A percentile compares a stretch with the other conserved stretches of the same genome.
phyloP scores from a whole-genome alignment of 2,797 vertebrate species.

The Pseudochromis fuscus region DNA sequence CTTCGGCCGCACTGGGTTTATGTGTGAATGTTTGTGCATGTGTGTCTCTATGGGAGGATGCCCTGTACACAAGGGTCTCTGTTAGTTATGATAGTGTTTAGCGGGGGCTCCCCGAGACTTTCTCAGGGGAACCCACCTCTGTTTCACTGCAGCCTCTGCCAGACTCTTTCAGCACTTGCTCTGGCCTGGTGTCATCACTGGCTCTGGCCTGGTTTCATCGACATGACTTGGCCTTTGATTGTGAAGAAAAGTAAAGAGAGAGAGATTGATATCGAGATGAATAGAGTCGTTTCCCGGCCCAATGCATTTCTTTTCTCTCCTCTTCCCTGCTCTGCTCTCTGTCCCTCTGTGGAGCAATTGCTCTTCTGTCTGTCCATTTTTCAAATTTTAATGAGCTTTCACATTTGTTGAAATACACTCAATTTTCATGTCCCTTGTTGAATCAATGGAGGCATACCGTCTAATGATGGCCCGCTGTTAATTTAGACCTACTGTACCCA shows the following conservation, averaged over 20 bases:
- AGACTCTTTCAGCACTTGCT: slow-evolving; percentile 70
- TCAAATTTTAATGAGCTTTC: slow-evolving; percentile 44
- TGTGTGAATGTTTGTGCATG: slow-evolving; percentile 50
- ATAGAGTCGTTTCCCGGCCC: slow-evolving; percentile 52
- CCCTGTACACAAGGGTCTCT: slow-evolving; percentile 63
- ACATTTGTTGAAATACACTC: slow-evolving; percentile 16
- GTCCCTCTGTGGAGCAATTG: slow-evolving; percentile 37
- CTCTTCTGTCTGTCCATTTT: slow-evolving; percentile 38
- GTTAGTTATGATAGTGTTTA: slow-evolving; percentile 69
- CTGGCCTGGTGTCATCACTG: slow-evolving; percentile 62
- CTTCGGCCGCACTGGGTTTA: slow-evolving; percentile 33
- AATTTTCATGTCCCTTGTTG: slow-evolving; percentile 9
- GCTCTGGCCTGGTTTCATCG: slow-evolving; percentile 60
- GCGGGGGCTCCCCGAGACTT: slow-evolving; percentile 50
- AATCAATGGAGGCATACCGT: slow-evolving; percentile 6
- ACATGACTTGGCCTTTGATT: slow-evolving; percentile 63
- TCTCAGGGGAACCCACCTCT: slow-evolving; percentile 62
- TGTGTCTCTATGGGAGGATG: slow-evolving; percentile 62
- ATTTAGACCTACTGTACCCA: slow-evolving; percentile 29
- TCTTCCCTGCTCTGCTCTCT: slow-evolving; percentile 27
- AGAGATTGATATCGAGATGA: slow-evolving; percentile 51
- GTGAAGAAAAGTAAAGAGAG: slow-evolving; percentile 50
- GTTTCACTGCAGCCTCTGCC: slow-evolving; percentile 47
- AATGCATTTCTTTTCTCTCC: slow-evolving; percentile 46
- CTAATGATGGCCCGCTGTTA: slow-evolving; percentile 9